Evolutionary conservation across 1,140 invertebrate genomes (phyloP), one percentile per base, ranked within the genome.

Genomic region (Drosophila virilis): DNA sequence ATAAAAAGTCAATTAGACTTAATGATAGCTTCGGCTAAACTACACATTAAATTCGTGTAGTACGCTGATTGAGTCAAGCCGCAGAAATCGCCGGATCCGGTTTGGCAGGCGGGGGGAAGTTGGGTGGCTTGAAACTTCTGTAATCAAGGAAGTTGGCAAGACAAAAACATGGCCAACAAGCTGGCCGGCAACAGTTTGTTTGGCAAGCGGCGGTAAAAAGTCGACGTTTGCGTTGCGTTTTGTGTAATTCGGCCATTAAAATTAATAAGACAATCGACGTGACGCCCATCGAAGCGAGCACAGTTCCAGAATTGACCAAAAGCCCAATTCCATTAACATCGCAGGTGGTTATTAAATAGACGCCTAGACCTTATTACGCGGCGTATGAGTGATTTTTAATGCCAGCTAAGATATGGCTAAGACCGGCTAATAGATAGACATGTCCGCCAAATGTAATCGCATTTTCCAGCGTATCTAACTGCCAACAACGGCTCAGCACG

Each of bases 1-100:
- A 88, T 82, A 82, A 88, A 86, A 88, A 86, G 79, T 79, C 79
- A 83, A 88, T 88, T 86, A 88, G 68, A 88, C 65, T 88, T 88
- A 88, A 86, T 88, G 79, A 86, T 88, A 88, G 83, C 76, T 74
- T 8, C 65, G 72, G 68, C 76, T 88, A 83, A 88, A 77, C 67
- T 60, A 71, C 48, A 75, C 83, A 79, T 88, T 82, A 83, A 82
- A 77, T 79, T 74, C 51, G 59, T 82, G 71, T 79, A 78, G 71
- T 65, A 54, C 65, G 76, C 55, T 64, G 22, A 72, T 62, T 58
- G 65, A 73, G 55, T 43, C 35, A 28, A 48, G 8, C 42, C 48
- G 43, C 66, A 72, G 60, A 74, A 77, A 74, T 51, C 59, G 77
- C 58, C 73, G 79, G 74, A 75, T 78, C 77, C 80, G 80, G 78